Base-by-base conservation (phyloP, 2,888 invertebrate genomes). In the Osmoderma eremita region DNA sequence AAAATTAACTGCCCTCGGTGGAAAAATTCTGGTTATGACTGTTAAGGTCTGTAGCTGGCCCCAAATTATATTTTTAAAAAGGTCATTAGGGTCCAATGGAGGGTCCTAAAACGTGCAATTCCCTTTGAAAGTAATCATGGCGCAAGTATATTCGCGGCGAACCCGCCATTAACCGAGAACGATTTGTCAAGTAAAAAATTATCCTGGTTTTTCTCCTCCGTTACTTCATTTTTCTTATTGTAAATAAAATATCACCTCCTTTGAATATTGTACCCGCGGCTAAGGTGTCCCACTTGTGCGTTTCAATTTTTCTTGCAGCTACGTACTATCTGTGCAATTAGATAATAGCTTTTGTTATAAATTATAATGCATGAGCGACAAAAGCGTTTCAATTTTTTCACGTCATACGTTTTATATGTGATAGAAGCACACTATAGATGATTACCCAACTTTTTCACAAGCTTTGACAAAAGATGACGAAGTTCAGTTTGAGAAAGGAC, bases 61-160 rank as follows among this genome's bases (percentile, higher is more conserved):
- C 30, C 49, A 63, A 67, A 67, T 67, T 67, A 67, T 67, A 62
- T 67, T 67, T 67, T 67, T 67, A 63, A 63, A 63, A 62, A 51
- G 62, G 62, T 62, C 67, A 67, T 67, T 67, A 62, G 62, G 61
- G 61, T 45, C 53, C 67, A 54, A 56, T 54, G 65, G 36, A 56
- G 42, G 20, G 38, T 22, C 41, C 58, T 56, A 49, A 62, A 56
- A 65, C 65, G 56, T 65, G 42, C 63, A 63, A 63, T 45, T 56
- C 65, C 65, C 65, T 17, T 20, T 56, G 54, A 65, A 65, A 48
- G 56, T 65, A 65, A 65, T 56, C 53, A 54, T 56, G 30, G 48
- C 38, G 42, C 65, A 42, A 30, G 45, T 62, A 30, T 45, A 41
- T 15, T 38, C 50, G 24, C 18, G 48, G 48, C 48, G 49, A 65